Evolutionary conservation across 2,888 invertebrate genomes (phyloP).

Genomic region (Agonum fuliginosum): DNA sequence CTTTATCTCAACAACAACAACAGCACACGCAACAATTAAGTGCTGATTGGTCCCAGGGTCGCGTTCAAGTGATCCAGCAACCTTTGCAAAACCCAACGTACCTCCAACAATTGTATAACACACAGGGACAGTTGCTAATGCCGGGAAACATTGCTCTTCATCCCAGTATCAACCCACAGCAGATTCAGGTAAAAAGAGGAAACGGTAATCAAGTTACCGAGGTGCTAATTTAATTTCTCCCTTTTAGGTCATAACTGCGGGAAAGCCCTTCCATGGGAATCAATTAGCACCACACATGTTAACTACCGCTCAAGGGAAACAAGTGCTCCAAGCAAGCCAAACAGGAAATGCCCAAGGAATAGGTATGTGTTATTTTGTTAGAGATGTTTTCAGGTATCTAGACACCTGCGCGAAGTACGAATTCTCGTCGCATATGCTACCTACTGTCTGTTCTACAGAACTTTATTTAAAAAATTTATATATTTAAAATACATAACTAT

Average conservation of each 20-base stretch:
- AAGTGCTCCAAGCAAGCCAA: conserved; percentile 80
- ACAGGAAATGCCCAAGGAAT: conserved; percentile 70
- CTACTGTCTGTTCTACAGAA: too few species aligned
- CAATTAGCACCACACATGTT: conserved; percentile 88
- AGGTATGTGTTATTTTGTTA: conserved; percentile 21
- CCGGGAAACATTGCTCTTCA: conserved; percentile 86
- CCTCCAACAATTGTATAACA: conserved; percentile 86
- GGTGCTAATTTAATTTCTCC: conserved; percentile 48
- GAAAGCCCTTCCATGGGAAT: conserved; percentile 89
- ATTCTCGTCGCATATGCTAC: too few species aligned
- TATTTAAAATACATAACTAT: too few species aligned
- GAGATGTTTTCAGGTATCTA: too few species aligned
- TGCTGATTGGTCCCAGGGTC: conserved; percentile 82
- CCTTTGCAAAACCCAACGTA: conserved; percentile 85
- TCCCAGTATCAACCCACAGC: conserved; percentile 85
- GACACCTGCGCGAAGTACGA: too few species aligned
- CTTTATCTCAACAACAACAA: conserved; percentile 75
- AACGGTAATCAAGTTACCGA: neutral
- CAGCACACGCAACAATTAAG: conserved; percentile 79
- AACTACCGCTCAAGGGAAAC: conserved; percentile 83
- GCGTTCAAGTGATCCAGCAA: conserved; percentile 89
- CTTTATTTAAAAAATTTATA: too few species aligned
- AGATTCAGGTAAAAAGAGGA: conserved; percentile 78
- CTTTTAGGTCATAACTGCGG: conserved; percentile 84
- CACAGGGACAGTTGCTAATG: conserved; percentile 87